phyloP scores from a whole-genome alignment of 1,140 invertebrate genomes.

The Sitophilus oryzae region DNA sequence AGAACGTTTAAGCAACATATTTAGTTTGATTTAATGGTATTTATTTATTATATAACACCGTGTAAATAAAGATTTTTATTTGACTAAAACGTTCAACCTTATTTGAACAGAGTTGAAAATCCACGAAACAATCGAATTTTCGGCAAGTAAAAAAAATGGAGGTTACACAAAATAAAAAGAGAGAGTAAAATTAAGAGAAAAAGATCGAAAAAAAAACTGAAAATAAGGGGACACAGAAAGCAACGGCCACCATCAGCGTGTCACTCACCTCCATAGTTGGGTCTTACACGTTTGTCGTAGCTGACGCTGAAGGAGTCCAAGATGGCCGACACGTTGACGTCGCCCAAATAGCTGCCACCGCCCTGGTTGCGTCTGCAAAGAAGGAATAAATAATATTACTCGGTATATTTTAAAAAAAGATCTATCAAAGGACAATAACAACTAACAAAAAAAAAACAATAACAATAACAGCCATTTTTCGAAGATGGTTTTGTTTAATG shows the following conservation, averaged over 20 bases:
- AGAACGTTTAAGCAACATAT: too few relatives aligned
- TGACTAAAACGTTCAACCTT: neutral
- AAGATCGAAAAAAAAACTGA: neutral
- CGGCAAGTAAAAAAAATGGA: too few relatives aligned
- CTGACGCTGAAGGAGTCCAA: constrained; percentile 88
- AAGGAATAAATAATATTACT: too few relatives aligned
- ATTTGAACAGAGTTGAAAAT: neutral
- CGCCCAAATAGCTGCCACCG: constrained; percentile 75
- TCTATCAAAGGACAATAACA: too few relatives aligned
- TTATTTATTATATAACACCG: too few relatives aligned
- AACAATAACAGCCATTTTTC: too few relatives aligned
- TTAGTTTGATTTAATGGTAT: too few relatives aligned
- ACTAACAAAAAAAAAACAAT: too few relatives aligned
- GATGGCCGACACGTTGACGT: constrained; percentile 89
- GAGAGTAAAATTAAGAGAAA: neutral
- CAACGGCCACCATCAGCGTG: neutral
- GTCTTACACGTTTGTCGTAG: constrained; percentile 97
- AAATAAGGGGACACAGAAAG: constrained; percentile 6
- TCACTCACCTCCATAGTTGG: constrained; percentile 93
- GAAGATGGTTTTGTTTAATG: too few relatives aligned
- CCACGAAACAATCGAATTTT: neutral
- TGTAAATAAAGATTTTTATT: too few relatives aligned
- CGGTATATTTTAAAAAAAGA: too few relatives aligned
- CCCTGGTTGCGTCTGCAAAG: constrained; percentile 40
- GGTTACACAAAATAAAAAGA: neutral